A percentile compares a stretch with the other conserved stretches of the same genome.
Evolutionary conservation across 2,797 vertebrate genomes (phyloP).

Genomic region (Loriculus beryllinus): DNA sequence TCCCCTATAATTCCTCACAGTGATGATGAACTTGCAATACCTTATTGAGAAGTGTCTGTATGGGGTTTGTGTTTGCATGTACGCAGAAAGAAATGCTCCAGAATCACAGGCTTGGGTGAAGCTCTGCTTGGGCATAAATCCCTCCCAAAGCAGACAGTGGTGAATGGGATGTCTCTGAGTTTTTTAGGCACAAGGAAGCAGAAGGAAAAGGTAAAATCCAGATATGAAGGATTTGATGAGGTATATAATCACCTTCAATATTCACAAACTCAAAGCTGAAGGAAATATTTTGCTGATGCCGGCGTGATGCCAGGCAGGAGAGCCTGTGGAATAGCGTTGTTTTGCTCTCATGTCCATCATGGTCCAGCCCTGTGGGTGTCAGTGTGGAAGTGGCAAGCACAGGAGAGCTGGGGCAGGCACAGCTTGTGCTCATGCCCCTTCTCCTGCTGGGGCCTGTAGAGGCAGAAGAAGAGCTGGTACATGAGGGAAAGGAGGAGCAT

Average conservation of each 20-base stretch:
- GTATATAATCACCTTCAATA: neutral
- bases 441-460: neutral
- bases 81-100: neutral
- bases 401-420: neutral
- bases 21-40: neutral
- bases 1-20: neutral
- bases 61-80: neutral
- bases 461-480: fast-evolving
- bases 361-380: neutral
- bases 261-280: neutral
- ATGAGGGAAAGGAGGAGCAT: neutral
- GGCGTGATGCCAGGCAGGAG: neutral
- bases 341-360: neutral
- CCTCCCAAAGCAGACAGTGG: neutral
- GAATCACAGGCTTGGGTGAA: neutral
- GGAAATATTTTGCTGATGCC: neutral
- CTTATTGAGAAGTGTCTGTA: fast-evolving
- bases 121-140: neutral
- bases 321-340: fast-evolving
- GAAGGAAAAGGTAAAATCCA: neutral
- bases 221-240: neutral
- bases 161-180: neutral
- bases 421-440: neutral
- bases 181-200: neutral
- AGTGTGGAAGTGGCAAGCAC: fast-evolving